Percentiles rank a stretch among this genome's conserved stretches.
Evolutionary conservation across 1,140 invertebrate genomes (phyloP).

Genomic region (Heliconius congener): DNA sequence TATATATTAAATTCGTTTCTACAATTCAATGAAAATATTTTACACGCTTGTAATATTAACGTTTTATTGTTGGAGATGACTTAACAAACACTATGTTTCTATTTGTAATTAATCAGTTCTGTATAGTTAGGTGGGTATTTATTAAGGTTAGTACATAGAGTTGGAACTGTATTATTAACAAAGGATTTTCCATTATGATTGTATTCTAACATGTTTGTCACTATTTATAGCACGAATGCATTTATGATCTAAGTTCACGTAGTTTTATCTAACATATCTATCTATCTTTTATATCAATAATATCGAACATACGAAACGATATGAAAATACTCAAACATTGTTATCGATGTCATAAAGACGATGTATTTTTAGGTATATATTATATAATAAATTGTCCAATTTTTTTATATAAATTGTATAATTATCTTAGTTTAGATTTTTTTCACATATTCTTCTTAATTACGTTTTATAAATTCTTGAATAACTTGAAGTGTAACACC

Average conservation of each 20-base stretch:
- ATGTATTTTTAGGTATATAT: not conserved
- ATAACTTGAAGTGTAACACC: too few species aligned
- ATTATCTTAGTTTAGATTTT: too few species aligned
- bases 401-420: too few species aligned
- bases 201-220: not conserved
- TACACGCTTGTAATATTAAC: not conserved
- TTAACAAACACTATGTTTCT: not conserved
- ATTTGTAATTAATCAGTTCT: conserved; percentile 6
- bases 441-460: too few species aligned
- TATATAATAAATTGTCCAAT: not conserved
- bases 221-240: not conserved
- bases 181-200: not conserved
- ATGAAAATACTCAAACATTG: not conserved
- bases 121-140: not conserved
- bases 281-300: conserved; percentile 6
- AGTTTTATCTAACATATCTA: not conserved
- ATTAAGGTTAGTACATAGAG: not conserved
- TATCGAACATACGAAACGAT: not conserved
- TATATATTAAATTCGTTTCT: not conserved
- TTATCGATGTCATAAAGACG: conserved; percentile 5
- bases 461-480: too few species aligned
- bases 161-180: not conserved
- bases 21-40: not conserved
- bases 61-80: not conserved
- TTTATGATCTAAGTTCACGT: conserved; percentile 5